These are phyloP conservation scores for Xylota segnis DNA, from an alignment of 2,888 invertebrate species.

Conservation along the genomic window DNA sequence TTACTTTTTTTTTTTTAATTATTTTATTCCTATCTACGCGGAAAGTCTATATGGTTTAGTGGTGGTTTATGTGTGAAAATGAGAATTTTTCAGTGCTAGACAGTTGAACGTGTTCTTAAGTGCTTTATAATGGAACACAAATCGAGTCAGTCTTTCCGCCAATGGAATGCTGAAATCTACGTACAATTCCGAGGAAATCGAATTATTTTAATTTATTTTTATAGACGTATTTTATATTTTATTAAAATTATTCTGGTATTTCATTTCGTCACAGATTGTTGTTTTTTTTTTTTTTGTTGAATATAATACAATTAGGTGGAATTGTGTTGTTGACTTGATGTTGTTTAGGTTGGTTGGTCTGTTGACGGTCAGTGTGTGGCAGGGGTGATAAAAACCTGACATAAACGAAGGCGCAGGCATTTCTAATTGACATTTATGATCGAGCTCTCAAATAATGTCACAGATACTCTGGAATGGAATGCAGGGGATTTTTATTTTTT, in stretches of 20 bases:
- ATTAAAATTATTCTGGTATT: conserved; percentile 38
- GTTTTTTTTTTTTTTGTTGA: conserved; percentile 31
- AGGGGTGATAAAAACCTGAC: conserved; percentile 13
- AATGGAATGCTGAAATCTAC: conserved; percentile 30
- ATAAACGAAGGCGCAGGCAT: conserved; percentile 7
- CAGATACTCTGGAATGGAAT: conserved; percentile 4
- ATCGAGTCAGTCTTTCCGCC: neutral
- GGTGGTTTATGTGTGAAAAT: conserved; percentile 46
- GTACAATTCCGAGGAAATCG: conserved; percentile 15
- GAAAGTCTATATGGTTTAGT: conserved; percentile 10
- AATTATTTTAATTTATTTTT: conserved; percentile 35
- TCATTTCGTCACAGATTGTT: conserved; percentile 46
- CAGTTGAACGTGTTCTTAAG: conserved; percentile 69
- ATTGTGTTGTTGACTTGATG: conserved; percentile 28
- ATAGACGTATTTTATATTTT: conserved; percentile 15
- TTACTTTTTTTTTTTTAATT: conserved; percentile 20
- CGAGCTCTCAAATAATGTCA: neutral
- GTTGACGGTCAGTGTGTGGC: conserved; percentile 11
- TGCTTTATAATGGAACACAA: conserved; percentile 54
- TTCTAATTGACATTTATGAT: conserved; percentile 38
- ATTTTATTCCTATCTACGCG: conserved; percentile 33
- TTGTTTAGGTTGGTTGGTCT: neutral
- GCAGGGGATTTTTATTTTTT: conserved; percentile 3
- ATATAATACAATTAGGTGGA: conserved; percentile 53
- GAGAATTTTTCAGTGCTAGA: conserved; percentile 46